A percentile compares a stretch with the other conserved stretches of the same genome.
phyloP scores from a whole-genome alignment of 1,140 invertebrate species.

The Caenorhabditis inopinata region DNA sequence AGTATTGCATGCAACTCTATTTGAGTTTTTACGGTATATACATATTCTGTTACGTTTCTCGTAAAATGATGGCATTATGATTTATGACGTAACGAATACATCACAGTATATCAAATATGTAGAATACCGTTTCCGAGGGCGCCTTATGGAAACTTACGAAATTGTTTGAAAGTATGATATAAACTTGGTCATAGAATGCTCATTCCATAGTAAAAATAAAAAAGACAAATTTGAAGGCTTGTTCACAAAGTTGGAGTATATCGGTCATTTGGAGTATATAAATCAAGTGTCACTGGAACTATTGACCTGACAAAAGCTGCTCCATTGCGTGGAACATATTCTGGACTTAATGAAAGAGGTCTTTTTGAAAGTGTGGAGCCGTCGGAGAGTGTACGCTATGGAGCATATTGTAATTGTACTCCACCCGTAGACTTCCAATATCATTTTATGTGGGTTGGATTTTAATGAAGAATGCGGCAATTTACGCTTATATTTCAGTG shows the following conservation, averaged over 20 bases:
- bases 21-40: too few relatives aligned
- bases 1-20: too few relatives aligned
- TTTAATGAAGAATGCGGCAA: too few relatives aligned
- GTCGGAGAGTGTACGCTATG: not conserved
- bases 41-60: too few relatives aligned
- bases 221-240: constrained; percentile 5
- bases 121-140: too few relatives aligned
- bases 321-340: constrained; percentile 35
- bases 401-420: constrained; percentile 35
- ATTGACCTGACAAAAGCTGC: not conserved
- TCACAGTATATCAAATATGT: too few relatives aligned
- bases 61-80: too few relatives aligned
- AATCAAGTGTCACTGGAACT: constrained; percentile 1
- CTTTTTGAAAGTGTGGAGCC: constrained; percentile 11
- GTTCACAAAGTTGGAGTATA: constrained; percentile 23
- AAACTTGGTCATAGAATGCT: too few relatives aligned
- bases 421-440: constrained; percentile 32
- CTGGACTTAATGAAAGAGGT: constrained; percentile 4
- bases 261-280: constrained; percentile 22
- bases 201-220: too few relatives aligned
- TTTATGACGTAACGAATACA: too few relatives aligned
- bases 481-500: not conserved
- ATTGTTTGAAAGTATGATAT: too few relatives aligned
- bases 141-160: too few relatives aligned
- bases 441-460: not conserved